A percentile compares a stretch with the other conserved stretches of the same genome.
Evolutionary conservation across 2,797 vertebrate genomes (phyloP).

Genomic region (Leucoraja ocellata): DNA sequence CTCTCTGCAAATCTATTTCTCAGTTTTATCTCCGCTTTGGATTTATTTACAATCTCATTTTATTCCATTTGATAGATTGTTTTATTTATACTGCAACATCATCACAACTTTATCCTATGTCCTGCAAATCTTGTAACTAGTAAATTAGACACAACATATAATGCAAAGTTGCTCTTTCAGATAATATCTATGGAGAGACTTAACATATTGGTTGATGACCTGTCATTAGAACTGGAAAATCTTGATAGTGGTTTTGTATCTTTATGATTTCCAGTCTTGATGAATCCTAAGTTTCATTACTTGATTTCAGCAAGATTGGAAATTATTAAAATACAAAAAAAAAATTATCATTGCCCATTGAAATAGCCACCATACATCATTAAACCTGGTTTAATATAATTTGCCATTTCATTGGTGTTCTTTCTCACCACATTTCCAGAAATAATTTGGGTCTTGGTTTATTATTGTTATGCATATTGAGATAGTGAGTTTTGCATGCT

Average conservation of each 20-base stretch:
- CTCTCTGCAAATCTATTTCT: background rate
- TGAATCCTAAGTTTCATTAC: background rate
- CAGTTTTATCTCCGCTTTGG: background rate
- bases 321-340: too few species aligned
- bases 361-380: background rate
- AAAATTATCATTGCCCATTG: background rate
- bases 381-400: background rate
- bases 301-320: too few species aligned
- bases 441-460: background rate
- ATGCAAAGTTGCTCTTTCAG: background rate
- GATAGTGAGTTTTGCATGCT: too few species aligned
- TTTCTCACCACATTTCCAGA: background rate
- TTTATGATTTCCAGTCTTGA: background rate
- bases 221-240: background rate
- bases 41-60: slow-evolving; percentile 2
- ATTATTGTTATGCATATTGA: too few species aligned
- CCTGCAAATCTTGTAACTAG: background rate
- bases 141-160: background rate
- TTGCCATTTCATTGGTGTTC: background rate
- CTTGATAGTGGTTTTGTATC: background rate
- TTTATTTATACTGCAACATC: background rate
- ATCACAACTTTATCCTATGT: background rate
- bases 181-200: background rate
- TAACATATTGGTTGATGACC: background rate
- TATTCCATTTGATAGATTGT: background rate